Conservation (phyloP, 1,140 invertebrate genomes). For the Lucilia sericata region DNA sequence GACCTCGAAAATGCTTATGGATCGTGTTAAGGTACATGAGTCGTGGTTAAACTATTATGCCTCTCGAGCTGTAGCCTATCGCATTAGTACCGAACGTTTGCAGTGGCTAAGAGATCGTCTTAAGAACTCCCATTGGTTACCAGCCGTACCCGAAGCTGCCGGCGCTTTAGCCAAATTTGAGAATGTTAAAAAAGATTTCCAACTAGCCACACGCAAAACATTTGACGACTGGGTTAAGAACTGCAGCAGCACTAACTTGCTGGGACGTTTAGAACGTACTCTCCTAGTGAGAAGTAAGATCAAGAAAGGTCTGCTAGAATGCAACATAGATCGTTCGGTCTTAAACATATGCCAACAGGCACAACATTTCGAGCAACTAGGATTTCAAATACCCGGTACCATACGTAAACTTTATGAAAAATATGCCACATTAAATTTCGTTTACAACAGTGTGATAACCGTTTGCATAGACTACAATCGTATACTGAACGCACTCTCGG, state of each 20-base stretch:
- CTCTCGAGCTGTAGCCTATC: conserved; percentile 68
- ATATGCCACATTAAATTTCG: conserved; percentile 74
- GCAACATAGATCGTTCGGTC: conserved; percentile 77
- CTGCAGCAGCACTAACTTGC: conserved; percentile 72
- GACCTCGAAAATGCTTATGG: conserved; percentile 78
- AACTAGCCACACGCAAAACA: conserved; percentile 54
- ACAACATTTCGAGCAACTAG: conserved; percentile 69
- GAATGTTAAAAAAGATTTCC: conserved; percentile 53
- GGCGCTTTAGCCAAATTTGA: conserved; percentile 56
- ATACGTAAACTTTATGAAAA: conserved; percentile 73
- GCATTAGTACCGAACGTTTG: conserved; percentile 59
- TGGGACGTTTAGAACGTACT: conserved; percentile 76
- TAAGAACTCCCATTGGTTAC: conserved; percentile 58
- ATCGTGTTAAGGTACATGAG: conserved; percentile 73
- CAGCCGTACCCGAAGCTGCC: conserved; percentile 53
- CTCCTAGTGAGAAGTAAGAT: conserved; percentile 77
- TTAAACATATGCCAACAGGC: conserved; percentile 62
- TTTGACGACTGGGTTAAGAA: conserved; percentile 74
- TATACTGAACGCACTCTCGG: conserved; percentile 74
- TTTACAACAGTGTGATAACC: conserved; percentile 80
- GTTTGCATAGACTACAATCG: conserved; percentile 86
- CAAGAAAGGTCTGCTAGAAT: conserved; percentile 77
- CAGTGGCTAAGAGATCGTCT: conserved; percentile 55
- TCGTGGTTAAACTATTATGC: conserved; percentile 77
- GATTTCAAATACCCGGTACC: conserved; percentile 70